Evolutionary conservation across 2,113 vertebrate species (phyloP).

Genomic region (Reinhardtius hippoglossoides): DNA sequence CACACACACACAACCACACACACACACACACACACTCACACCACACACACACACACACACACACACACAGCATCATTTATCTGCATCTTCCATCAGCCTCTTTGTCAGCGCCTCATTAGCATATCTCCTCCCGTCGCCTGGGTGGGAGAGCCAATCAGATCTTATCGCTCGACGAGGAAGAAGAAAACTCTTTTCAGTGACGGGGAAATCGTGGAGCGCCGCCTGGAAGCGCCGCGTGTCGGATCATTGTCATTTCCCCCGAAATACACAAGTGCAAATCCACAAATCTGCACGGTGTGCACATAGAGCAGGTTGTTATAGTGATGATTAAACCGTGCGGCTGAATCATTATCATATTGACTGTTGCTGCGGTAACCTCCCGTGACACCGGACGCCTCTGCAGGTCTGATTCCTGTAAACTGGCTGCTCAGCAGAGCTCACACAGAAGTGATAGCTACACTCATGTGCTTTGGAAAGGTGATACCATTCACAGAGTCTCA

Average conservation of each 20-base stretch:
- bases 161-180: conserved; percentile 39
- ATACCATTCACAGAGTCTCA: no score
- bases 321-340: conserved; percentile 27
- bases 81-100: conserved; percentile 49
- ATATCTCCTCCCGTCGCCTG: conserved; percentile 60
- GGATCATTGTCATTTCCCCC: neutral
- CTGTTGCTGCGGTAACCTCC: conserved; percentile 23
- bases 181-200: conserved; percentile 46
- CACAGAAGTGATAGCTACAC: no score
- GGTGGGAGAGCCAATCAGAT: conserved; percentile 73
- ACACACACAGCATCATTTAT: conserved; percentile 45
- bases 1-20: conserved; percentile 20
- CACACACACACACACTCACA: conserved; percentile 14
- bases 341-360: conserved; percentile 31
- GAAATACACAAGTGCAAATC: no score
- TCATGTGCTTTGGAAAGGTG: no score
- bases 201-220: no score
- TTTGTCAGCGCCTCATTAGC: conserved; percentile 62
- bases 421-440: no score
- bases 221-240: neutral
- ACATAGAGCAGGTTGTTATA: neutral
- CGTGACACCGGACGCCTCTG: neutral
- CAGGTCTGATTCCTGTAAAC: neutral
- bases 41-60: conserved; percentile 34
- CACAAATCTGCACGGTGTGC: neutral